Conservation (phyloP, 30 jellyfish, hydroid and myxozoan species). For the Aurelia coerulea region DNA sequence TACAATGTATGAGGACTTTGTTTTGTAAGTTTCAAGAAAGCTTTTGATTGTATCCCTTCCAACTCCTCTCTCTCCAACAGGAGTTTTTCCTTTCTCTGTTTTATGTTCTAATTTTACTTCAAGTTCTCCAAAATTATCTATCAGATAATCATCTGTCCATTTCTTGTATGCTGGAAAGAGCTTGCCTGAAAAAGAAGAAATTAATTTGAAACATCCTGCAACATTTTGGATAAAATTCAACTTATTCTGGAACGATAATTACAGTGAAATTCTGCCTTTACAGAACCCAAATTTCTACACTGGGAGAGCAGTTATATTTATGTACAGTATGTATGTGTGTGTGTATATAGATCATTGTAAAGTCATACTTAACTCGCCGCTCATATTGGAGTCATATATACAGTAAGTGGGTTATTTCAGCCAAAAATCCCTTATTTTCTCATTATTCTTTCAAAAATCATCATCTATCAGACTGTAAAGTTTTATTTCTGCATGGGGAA, state of each 20-base stretch:
- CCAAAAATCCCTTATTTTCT: not conserved
- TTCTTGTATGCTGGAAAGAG: conserved; percentile 42
- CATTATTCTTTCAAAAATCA: not conserved
- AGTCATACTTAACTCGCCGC: no score
- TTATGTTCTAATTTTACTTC: conserved; percentile 66
- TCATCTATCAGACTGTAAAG: not conserved
- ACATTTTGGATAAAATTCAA: not conserved
- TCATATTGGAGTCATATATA: no score
- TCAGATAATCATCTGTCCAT: conserved; percentile 58
- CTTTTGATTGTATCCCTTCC: conserved; percentile 60
- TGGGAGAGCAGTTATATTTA: no score
- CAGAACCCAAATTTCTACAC: no score
- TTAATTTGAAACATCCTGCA: not conserved
- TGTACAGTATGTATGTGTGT: no score
- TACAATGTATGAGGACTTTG: conserved; percentile 38
- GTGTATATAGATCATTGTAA: no score
- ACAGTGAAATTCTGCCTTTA: no score
- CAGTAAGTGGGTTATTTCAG: no score
- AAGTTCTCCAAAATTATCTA: conserved; percentile 44
- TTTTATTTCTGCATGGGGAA: no score
- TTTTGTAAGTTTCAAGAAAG: conserved; percentile 37
- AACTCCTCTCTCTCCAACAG: conserved; percentile 66
- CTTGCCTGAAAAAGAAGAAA: conserved; percentile 5
- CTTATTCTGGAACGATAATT: no score
- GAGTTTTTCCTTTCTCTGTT: conserved; percentile 47